Percentiles rank a stretch among this genome's conserved stretches.
These are phyloP conservation scores for Brachionus angularis DNA, from an alignment of 1,140 invertebrate genomes.

Conservation along the genomic window DNA sequence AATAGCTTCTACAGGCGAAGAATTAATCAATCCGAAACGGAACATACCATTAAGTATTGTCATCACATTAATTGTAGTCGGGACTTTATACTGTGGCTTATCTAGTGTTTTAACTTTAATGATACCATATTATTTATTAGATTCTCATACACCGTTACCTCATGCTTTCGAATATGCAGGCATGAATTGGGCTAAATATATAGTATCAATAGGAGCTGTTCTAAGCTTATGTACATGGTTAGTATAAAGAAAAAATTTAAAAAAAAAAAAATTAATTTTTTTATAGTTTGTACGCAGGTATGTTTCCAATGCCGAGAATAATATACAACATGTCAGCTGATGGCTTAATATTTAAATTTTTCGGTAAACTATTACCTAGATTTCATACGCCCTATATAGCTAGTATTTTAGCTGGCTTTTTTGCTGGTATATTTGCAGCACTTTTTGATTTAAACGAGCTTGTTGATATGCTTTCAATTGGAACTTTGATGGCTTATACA, in stretches of 20 bases:
- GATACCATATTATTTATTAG: conserved; percentile 78
- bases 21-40: conserved; percentile 46
- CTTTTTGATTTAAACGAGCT: conserved; percentile 80
- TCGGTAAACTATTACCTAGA: conserved; percentile 43
- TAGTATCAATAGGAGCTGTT: conserved; percentile 71
- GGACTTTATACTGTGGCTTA: conserved; percentile 48
- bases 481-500: conserved; percentile 83
- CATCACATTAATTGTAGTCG: conserved; percentile 48
- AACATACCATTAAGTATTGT: conserved; percentile 50
- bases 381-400: conserved; percentile 77
- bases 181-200: conserved; percentile 71
- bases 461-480: conserved; percentile 91
- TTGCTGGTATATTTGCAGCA: conserved; percentile 76
- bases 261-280: not conserved
- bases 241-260: no score
- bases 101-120: conserved; percentile 47
- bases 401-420: conserved; percentile 72
- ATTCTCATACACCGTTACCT: conserved; percentile 77
- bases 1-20: conserved; percentile 44
- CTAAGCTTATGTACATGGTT: conserved; percentile 42
- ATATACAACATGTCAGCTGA: conserved; percentile 66
- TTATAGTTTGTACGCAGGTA: conserved; percentile 84
- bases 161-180: conserved; percentile 84
- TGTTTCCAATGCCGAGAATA: conserved; percentile 90
- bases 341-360: conserved; percentile 53